Base-by-base conservation (phyloP, 2,797 vertebrate species). In the Acropternis orthonyx region DNA sequence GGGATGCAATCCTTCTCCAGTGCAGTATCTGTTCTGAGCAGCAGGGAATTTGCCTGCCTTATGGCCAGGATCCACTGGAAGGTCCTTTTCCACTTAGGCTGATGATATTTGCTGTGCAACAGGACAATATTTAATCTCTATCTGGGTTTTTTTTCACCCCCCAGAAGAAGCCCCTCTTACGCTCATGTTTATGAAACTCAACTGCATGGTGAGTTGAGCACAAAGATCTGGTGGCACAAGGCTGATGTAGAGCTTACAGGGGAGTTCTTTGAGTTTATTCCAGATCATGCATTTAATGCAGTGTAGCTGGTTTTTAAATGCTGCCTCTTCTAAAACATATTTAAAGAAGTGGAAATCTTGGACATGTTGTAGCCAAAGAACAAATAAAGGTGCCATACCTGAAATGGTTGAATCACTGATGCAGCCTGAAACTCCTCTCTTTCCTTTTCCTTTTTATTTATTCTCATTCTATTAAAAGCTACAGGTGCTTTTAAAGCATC, bases 191-290 rank as follows among this genome's bases (percentile, higher is more conserved):
- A 18, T 63, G 78, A 76, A 83, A 88, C 46, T 54, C 49, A 30
- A 49, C 43, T 4, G 26, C 0, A 0, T 24, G 3, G 48, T 1
- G 41, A 56, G 36, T 41, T 0, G 8, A 83, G 46, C 15, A 30
- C 24, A 54, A 78, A 78, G 71, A 46, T 72, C 46, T 51, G 0
- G 1, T 65, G 59, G 55, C 48, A 44, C 9, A 4, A 79, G 82
- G 52, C 36, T 85, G 23, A 21, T 15, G 36, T 28, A 15, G 54
- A 41, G 15, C 37, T 80, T 36, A 22, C 30, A 44, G 36, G 15
- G 21, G 22, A 52, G 30, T 7, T 84, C n/a, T 43, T 55, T 2
- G 1, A 9, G 43, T 81, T 62, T 51, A 26, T 76, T 76, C 18
- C 71, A 87, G 46, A 23, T 62, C 41, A 30, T 28, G n/a, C 41